Evolutionary conservation across 2,113 vertebrate species (phyloP), one percentile per base, ranked within the genome.

Genomic region (Hyla sarda): DNA sequence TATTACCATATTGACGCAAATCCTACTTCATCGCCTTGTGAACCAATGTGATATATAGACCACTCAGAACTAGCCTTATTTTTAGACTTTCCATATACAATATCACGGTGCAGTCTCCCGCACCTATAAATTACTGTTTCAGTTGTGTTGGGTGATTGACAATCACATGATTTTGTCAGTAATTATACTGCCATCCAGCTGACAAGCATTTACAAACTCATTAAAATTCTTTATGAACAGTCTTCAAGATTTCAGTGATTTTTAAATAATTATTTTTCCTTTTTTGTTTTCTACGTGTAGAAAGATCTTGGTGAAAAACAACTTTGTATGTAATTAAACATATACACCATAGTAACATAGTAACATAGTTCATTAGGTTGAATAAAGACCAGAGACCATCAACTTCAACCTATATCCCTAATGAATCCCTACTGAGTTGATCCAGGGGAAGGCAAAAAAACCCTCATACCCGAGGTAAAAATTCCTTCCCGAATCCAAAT

Each of bases 151-250:
- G 67, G 67, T 71, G 67, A 71, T 71, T 71, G 67, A 71, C 67
- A 71, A 23, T 71, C 32, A 71, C 32, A 37, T 71, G 32, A 71
- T 41, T 71, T 41, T 71, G 34, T 41, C 67, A 37, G 67, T 23
- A 71, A 71, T 41, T 71, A 41, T 71, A 23, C 47, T 1, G 34
- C 32, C 67, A 71, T 41, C 67, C 67, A 71, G 67, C 65, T 69
- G 67, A 71, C 67, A 71, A 41, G 67, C 67, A 23, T 71, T 69
- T 41, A 71, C 17, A 71, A 37, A 71, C 34, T 71, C 67, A 71
- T 71, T 71, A 37, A 41, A 71, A 23, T 37, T 41, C 34, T 71
- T 71, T 41, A 41, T 41, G 32, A 71, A 71, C 67, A 19, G 32
- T 41, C 67, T 41, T 23, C 32, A 71, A 41, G 34, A 69, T 41